Base-by-base conservation (phyloP, 1,140 invertebrate species). In the Drosophila takahashii region DNA sequence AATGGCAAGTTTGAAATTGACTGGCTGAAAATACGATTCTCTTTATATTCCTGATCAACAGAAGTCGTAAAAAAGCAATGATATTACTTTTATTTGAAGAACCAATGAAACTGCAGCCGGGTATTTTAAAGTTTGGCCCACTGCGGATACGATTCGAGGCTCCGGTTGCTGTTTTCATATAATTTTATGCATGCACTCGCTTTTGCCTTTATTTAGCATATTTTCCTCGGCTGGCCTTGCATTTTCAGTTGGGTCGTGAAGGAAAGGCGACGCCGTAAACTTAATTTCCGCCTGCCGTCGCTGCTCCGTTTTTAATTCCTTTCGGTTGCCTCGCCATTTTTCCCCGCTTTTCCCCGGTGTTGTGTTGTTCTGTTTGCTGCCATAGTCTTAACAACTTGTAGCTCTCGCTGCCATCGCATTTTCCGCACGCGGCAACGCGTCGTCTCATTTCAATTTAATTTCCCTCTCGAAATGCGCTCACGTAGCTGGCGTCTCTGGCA, bases 181-280 rank as follows among this genome's bases (percentile, higher is more conserved):
- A 71, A 71, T 56, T 62, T 73, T 65, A 52, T 79, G 77, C 74
- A 57, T 79, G 67, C 67, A 65, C 67, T 66, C 44, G 83, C 79
- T 61, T 87, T 87, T 87, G 83, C 79, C 65, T 87, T 87, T 87
- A 83, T 77, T 87, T 87, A 87, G 79, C 83, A 87, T 87, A 89
- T 87, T 87, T 87, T 74, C 58, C 39, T 65, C 45, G 41, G 75
- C 42, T 81, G 77, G 65, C 77, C 73, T 86, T 76, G 81, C 79
- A 87, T 75, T 75, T 67, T 42, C 61, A 18, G 18, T 32, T 48
- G 41, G 52, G 52, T 48, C 37, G 39, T 51, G 57, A 53, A 59
- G 51, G 45, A 47, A 42, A 74, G 77, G 70, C 70, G 60, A 65
- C 54, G 56, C 72, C 79, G 74, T 87, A 81, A 89, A 89, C 84